phyloP scores from a whole-genome alignment of 1,140 invertebrate species.

The Apis cerana region DNA sequence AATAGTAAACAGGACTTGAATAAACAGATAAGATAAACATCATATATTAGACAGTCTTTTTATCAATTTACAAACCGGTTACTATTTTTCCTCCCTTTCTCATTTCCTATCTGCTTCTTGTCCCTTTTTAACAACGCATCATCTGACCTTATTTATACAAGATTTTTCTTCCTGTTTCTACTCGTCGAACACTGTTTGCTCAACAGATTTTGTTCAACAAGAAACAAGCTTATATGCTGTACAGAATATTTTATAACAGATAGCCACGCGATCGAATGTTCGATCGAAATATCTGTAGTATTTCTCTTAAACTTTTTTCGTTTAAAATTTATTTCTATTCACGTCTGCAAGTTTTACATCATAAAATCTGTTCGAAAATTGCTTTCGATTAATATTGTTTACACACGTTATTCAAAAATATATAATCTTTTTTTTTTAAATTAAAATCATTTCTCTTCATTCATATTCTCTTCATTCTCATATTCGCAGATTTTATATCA shows the following conservation, averaged over 20 bases:
- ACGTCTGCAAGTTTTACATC: too few species aligned
- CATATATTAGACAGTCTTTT: constrained; percentile 8
- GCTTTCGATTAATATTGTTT: too few species aligned
- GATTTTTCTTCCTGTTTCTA: constrained; percentile 26
- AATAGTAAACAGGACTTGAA: constrained; percentile 40
- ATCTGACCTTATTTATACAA: constrained; percentile 26
- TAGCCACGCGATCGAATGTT: background rate
- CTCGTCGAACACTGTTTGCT: constrained; percentile 24
- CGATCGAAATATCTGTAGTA: background rate
- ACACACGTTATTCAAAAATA: too few species aligned
- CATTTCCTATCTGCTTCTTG: constrained; percentile 22
- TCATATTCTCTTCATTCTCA: too few species aligned
- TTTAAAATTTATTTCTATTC: too few species aligned
- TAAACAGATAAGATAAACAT: constrained; percentile 53
- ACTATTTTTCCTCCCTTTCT: constrained; percentile 29
- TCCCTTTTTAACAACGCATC: constrained; percentile 45
- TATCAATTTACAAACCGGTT: constrained; percentile 48
- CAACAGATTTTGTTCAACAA: constrained; percentile 17
- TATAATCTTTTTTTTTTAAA: too few species aligned
- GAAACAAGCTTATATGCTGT: background rate
- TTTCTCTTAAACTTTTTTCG: too few species aligned
- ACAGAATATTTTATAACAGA: background rate
- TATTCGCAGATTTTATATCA: too few species aligned
- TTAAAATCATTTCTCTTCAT: too few species aligned
- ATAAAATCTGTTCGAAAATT: too few species aligned